Conservation (phyloP, 2,888 invertebrate species). For the Synergus itoensis region DNA sequence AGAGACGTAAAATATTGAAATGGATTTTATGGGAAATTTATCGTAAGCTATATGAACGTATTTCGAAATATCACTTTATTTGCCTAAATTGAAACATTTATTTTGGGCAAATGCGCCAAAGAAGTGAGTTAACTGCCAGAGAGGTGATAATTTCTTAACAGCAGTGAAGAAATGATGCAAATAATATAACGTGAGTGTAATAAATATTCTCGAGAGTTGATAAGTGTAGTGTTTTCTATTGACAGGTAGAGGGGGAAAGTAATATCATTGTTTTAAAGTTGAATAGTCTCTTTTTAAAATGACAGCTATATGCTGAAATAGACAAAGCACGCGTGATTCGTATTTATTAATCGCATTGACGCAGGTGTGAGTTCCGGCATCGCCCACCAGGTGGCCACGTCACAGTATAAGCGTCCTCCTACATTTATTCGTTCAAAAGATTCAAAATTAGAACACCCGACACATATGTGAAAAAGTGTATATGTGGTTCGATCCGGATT, state of each 20-base stretch:
- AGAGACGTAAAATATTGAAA: too few species aligned
- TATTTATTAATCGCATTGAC: constrained; percentile 32
- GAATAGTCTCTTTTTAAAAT: neutral
- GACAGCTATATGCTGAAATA: constrained; percentile 26
- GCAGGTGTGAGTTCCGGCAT: constrained; percentile 46
- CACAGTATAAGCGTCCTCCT: constrained; percentile 30
- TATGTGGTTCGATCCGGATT: constrained; percentile 37
- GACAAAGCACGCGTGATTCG: constrained; percentile 27
- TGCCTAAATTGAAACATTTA: too few species aligned
- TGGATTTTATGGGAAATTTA: too few species aligned
- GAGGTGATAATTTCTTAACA: too few species aligned
- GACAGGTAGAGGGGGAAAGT: neutral
- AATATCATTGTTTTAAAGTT: constrained; percentile 11
- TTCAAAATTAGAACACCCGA: constrained; percentile 22
- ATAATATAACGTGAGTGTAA: neutral
- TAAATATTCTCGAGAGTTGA: neutral
- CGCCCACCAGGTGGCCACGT: constrained; percentile 44
- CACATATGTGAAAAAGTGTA: neutral
- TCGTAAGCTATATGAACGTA: too few species aligned
- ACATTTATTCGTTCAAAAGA: constrained; percentile 33
- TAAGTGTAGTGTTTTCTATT: neutral
- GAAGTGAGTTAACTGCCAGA: too few species aligned
- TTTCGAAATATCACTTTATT: too few species aligned
- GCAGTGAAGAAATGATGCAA: neutral
- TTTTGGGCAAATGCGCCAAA: too few species aligned